Evolutionary conservation across 2,113 vertebrate species (phyloP).

Genomic region (Stigmatopora nigra): DNA sequence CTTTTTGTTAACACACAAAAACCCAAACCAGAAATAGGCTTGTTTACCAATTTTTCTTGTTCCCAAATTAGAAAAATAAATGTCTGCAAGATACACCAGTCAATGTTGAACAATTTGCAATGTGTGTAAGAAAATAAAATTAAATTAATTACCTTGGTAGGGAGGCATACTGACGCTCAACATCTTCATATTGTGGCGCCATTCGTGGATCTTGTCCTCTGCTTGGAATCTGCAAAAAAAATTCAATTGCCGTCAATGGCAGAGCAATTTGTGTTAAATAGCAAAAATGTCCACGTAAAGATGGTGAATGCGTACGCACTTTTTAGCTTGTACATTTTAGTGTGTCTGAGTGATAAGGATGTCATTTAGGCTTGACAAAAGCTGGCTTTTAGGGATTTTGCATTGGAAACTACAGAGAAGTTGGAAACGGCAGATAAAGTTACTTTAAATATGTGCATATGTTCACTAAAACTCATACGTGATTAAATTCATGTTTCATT

Average conservation of each 20-base stretch:
- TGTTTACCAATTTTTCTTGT: too few species aligned
- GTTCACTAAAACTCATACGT: slow-evolving; percentile 11
- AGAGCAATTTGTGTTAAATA: not conserved
- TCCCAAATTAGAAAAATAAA: too few species aligned
- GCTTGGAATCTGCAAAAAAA: slow-evolving; percentile 40
- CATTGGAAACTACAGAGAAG: slow-evolving; percentile 16
- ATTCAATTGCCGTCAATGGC: not conserved
- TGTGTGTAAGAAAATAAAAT: not conserved
- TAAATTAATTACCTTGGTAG: slow-evolving; percentile 54
- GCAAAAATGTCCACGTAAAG: not conserved
- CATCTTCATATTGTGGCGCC: slow-evolving; percentile 60
- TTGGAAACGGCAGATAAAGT: slow-evolving; percentile 42
- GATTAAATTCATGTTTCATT: slow-evolving; percentile 29
- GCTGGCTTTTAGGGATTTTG: slow-evolving; percentile 47
- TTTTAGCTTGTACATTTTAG: not conserved
- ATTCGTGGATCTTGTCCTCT: slow-evolving; percentile 51
- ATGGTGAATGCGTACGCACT: not conserved
- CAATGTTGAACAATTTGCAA: too few species aligned
- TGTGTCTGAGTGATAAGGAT: slow-evolving; percentile 22
- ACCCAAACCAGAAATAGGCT: too few species aligned
- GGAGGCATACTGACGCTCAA: slow-evolving; percentile 64
- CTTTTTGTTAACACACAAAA: too few species aligned
- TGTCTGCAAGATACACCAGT: too few species aligned
- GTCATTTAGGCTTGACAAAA: slow-evolving; percentile 46
- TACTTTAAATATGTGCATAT: slow-evolving; percentile 51